Percentiles rank a stretch among this genome's conserved stretches.
Conservation (phyloP, 2,888 invertebrate species). For the Rambutsinella grinnellia region DNA sequence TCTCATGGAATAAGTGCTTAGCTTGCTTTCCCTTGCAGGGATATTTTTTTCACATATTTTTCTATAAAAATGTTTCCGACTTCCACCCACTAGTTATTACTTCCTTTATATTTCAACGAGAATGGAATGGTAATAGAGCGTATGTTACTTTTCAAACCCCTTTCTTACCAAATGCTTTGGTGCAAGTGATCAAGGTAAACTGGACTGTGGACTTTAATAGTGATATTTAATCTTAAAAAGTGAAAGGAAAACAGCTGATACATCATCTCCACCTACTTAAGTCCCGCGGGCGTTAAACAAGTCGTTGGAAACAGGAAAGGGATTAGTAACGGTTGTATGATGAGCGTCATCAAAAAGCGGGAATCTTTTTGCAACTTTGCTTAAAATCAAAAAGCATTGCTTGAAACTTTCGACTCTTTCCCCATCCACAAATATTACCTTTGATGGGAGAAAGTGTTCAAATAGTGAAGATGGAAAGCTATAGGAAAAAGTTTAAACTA, state of each 20-base stretch:
- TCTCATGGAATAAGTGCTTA: constrained; percentile 30
- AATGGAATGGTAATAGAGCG: background rate
- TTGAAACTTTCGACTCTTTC: no score
- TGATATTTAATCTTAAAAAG: constrained; percentile 10
- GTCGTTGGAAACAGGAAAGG: background rate
- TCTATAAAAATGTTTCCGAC: background rate
- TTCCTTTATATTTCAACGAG: background rate
- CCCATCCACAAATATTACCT: no score
- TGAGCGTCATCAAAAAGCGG: no score
- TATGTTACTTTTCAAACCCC: background rate
- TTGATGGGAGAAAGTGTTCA: no score
- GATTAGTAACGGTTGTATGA: no score
- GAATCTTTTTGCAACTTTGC: no score
- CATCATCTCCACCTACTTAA: constrained; percentile 7
- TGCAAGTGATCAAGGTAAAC: constrained; percentile 21
- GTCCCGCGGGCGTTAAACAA: background rate
- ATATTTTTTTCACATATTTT: constrained; percentile 6
- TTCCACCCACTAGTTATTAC: background rate
- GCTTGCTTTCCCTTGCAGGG: constrained; percentile 44
- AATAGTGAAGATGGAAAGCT: no score
- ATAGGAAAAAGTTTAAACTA: no score
- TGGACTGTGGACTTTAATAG: constrained; percentile 1
- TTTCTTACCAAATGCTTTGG: constrained; percentile 1
- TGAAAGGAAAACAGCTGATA: constrained; percentile 19
- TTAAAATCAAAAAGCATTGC: no score